Evolutionary conservation across 2,113 vertebrate species (phyloP).

Genomic region (Alectura lathami): DNA sequence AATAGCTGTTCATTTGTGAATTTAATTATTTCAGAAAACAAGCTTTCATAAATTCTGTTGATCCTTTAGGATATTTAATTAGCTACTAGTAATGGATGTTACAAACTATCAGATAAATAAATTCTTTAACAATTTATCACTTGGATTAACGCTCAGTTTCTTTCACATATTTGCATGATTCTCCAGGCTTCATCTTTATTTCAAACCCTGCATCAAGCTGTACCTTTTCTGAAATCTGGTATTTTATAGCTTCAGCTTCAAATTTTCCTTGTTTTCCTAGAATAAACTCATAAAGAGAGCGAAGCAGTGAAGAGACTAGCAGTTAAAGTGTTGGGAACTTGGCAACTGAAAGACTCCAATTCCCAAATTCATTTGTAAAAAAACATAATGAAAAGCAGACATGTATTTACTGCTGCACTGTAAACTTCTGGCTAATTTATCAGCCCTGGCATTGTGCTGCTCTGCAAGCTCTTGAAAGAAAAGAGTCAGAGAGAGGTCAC

Average conservation of each 20-base stretch:
- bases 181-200: neutral
- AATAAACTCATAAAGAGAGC: neutral
- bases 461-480: neutral
- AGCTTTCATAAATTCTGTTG: neutral
- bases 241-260: neutral
- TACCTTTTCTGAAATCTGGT: neutral
- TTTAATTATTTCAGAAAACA: neutral
- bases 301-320: neutral
- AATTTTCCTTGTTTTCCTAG: neutral
- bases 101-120: neutral
- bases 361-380: neutral
- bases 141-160: neutral
- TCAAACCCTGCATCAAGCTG: neutral
- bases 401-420: neutral
- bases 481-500: neutral
- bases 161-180: neutral
- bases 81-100: neutral
- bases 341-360: neutral
- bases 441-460: neutral
- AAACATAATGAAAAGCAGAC: neutral
- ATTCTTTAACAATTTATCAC: neutral
- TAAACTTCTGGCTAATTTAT: neutral
- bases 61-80: neutral
- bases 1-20: neutral
- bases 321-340: neutral